Evolutionary conservation across 2,797 vertebrate species (phyloP).

Genomic region (Danionella dracula): DNA sequence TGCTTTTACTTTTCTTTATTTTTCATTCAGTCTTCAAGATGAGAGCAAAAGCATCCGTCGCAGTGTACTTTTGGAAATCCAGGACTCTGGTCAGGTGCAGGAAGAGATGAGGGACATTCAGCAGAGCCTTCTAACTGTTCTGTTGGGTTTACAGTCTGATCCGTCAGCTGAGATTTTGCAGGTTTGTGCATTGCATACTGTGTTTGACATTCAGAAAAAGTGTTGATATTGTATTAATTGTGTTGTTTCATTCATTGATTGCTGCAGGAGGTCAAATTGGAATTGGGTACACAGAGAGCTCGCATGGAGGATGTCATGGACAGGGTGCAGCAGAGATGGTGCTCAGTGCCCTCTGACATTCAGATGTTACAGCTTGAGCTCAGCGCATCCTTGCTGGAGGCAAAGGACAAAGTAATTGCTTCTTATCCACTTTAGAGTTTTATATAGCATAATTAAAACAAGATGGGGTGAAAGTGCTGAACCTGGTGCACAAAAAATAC

Average conservation of each 20-base stretch:
- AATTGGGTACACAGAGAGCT: constrained; percentile 65
- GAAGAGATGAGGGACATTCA: constrained; percentile 65
- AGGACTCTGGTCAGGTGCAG: constrained; percentile 58
- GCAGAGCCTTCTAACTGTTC: constrained; percentile 47
- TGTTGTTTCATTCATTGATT: neutral
- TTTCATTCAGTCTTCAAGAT: constrained; percentile 52
- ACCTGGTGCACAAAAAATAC: too few species aligned
- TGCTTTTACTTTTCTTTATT: too few species aligned
- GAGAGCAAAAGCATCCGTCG: constrained; percentile 61
- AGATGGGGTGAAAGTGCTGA: too few species aligned
- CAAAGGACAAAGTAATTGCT: constrained; percentile 77
- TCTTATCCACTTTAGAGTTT: neutral
- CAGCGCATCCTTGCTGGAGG: constrained; percentile 64
- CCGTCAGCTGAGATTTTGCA: constrained; percentile 57
- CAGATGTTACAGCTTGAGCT: constrained; percentile 65
- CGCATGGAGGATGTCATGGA: constrained; percentile 69
- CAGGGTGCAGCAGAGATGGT: constrained; percentile 63
- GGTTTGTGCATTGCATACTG: constrained; percentile 55
- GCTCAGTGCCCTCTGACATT: constrained; percentile 73
- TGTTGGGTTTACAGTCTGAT: constrained; percentile 23
- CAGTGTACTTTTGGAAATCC: constrained; percentile 62
- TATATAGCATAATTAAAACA: too few species aligned
- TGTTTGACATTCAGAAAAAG: neutral
- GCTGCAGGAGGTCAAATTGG: constrained; percentile 69
- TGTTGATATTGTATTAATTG: neutral